These are phyloP conservation scores for Calliopsis andreniformis DNA, from an alignment of 1,140 invertebrate species.

Conservation along the genomic window DNA sequence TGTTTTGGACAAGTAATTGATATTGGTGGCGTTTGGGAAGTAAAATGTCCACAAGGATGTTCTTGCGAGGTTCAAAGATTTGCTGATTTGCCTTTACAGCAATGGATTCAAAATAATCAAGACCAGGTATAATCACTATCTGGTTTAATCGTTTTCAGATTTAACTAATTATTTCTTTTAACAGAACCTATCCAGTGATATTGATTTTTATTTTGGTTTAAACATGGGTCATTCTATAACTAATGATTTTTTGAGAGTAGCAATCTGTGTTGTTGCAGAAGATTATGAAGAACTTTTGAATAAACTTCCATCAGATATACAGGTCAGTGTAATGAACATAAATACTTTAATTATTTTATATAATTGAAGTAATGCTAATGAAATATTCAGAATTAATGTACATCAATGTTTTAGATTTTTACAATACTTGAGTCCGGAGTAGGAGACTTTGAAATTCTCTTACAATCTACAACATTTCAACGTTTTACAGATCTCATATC, in stretches of 20 bases:
- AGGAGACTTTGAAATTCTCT: constrained; percentile 72
- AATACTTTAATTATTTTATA: not conserved
- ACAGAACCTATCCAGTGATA: constrained; percentile 41
- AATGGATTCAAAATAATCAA: constrained; percentile 64
- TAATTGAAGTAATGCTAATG: not conserved
- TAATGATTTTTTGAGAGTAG: constrained; percentile 80
- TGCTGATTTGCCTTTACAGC: constrained; percentile 71
- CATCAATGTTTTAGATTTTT: constrained; percentile 78
- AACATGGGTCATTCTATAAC: constrained; percentile 52
- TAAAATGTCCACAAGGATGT: constrained; percentile 72
- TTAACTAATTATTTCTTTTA: constrained; percentile 12
- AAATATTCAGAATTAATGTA: not conserved
- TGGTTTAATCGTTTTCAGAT: not conserved
- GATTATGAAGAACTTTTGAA: constrained; percentile 79
- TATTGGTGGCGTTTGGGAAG: constrained; percentile 72
- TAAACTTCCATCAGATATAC: constrained; percentile 81
- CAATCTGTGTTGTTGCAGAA: constrained; percentile 83
- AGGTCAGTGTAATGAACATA: constrained; percentile 74
- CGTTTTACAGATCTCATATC: constrained; percentile 82
- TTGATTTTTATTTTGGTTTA: constrained; percentile 33
- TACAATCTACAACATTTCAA: constrained; percentile 81
- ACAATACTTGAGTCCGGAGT: constrained; percentile 81
- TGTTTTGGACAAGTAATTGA: constrained; percentile 68
- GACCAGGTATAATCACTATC: constrained; percentile 47
- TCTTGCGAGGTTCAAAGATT: constrained; percentile 74